Conservation (phyloP, 2,888 invertebrate genomes). For the Agrochola lychnidis region DNA sequence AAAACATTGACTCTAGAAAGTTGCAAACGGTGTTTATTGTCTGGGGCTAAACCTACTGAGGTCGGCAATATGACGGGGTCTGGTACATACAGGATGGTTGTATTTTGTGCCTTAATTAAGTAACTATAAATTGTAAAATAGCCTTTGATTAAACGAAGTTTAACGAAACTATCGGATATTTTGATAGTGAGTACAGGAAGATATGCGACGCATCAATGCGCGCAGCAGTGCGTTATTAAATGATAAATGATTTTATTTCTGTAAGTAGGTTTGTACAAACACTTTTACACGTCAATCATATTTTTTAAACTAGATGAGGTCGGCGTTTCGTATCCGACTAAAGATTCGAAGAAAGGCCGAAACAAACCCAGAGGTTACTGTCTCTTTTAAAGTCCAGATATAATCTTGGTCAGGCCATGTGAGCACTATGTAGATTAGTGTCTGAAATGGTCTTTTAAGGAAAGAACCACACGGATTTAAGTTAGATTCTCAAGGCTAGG, state of each 20-base stretch:
- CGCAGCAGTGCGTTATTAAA: background rate
- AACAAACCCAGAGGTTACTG: background rate
- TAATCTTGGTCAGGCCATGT: background rate
- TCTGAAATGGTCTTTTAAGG: background rate
- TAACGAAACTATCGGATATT: background rate
- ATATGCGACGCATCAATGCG: background rate
- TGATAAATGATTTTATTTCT: background rate
- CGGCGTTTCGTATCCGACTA: background rate
- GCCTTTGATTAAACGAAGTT: background rate
- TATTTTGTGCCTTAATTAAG: background rate
- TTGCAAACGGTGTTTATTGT: conserved; percentile 56
- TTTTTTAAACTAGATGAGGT: background rate
- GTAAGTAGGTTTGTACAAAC: background rate
- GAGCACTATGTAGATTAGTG: background rate
- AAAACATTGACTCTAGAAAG: conserved; percentile 67
- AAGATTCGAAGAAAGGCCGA: background rate
- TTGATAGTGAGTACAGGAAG: background rate
- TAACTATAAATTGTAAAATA: background rate
- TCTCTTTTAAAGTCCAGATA: too few relatives aligned
- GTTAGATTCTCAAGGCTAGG: background rate
- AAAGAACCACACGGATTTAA: background rate
- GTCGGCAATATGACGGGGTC: conserved; percentile 18
- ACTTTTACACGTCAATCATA: background rate
- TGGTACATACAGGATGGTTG: background rate
- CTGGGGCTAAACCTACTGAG: conserved; percentile 3